Base-by-base conservation (phyloP, 2,797 vertebrate genomes). In the Aplochiton taeniatus region DNA sequence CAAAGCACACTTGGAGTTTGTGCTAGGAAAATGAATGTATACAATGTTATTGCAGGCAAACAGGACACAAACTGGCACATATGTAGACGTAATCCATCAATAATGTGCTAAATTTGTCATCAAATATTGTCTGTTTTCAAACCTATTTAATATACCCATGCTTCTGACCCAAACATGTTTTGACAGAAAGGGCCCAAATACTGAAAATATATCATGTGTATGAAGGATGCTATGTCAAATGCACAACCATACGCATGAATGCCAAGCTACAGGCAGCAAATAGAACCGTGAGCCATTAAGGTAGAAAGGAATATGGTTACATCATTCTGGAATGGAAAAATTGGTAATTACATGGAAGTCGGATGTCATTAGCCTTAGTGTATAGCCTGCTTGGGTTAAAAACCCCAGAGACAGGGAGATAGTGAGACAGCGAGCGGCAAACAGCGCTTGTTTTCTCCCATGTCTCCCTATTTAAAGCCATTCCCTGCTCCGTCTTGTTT, bases 341-440 rank as follows among this genome's bases (percentile, higher is more conserved):
- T 31, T 31, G 14, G 74, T 62, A 70, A 80, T 75, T 74, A 79
- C 66, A 73, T 57, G 54, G 70, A 57, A 61, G 51, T 19, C 41
- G 45, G 42, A 67, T 77, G 42, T 62, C 61, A 63, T 77, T 71
- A 43, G 72, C 57, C 60, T n/a, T n/a, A n/a, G n/a, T 66, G 65
- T 61, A 68, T 71, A 16, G 63, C 71, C 58, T 45, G 67, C 31
- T 59, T 73, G 48, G 47, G 50, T 71, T 60, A 51, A 51, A 71
- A 57, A 58, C 73, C 54, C 60, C 14, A 16, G 66, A 76, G 66
- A 65, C 18, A 12, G 14, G 4, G 19, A 57, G 47, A 56, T 52
- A 54, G 60, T 51, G 42, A 46, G 65, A 13, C 12, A 11, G 43
- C 12, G 31, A 9, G 1, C 8, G 1, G 10, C 20, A 13, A 20